Percentiles rank a stretch among this genome's conserved stretches.
These are phyloP conservation scores for Channallabes apus DNA, from an alignment of 2,797 vertebrate genomes.

Conservation along the genomic window DNA sequence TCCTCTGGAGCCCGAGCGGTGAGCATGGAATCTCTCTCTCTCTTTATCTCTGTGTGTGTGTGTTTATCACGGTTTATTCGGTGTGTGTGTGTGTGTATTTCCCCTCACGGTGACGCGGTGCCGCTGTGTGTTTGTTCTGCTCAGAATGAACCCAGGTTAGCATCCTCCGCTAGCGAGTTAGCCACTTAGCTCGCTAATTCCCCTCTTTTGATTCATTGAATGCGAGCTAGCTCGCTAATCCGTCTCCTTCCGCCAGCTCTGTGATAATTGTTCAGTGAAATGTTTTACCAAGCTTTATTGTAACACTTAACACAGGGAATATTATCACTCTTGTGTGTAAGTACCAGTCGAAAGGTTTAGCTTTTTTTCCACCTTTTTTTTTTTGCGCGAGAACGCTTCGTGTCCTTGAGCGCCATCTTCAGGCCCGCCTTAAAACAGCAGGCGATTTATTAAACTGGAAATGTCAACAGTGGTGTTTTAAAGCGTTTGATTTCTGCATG, in stretches of 20 bases:
- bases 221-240: slow-evolving; percentile 10
- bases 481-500: neutral
- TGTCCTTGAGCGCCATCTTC: slow-evolving; percentile 50
- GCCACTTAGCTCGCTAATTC: slow-evolving; percentile 40
- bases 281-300: neutral
- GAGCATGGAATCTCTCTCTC: slow-evolving; percentile 51
- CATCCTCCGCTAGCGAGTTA: slow-evolving; percentile 43
- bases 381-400: slow-evolving; percentile 21
- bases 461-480: neutral
- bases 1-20: slow-evolving; percentile 78
- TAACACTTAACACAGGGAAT: too few species aligned
- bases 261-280: too few species aligned
- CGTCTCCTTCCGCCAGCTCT: neutral
- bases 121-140: neutral
- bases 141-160: slow-evolving; percentile 20
- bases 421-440: slow-evolving; percentile 49
- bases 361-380: slow-evolving; percentile 20
- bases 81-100: neutral
- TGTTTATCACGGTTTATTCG: neutral
- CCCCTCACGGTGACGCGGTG: too few species aligned
- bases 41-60: neutral
- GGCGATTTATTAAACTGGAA: neutral
- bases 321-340: slow-evolving; percentile 17
- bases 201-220: slow-evolving; percentile 46
- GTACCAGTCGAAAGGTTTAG: slow-evolving; percentile 19